A percentile compares a stretch with the other conserved stretches of the same genome.
Evolutionary conservation across 2,888 invertebrate species (phyloP).

Genomic region (Scelioninae gen. 2): DNA sequence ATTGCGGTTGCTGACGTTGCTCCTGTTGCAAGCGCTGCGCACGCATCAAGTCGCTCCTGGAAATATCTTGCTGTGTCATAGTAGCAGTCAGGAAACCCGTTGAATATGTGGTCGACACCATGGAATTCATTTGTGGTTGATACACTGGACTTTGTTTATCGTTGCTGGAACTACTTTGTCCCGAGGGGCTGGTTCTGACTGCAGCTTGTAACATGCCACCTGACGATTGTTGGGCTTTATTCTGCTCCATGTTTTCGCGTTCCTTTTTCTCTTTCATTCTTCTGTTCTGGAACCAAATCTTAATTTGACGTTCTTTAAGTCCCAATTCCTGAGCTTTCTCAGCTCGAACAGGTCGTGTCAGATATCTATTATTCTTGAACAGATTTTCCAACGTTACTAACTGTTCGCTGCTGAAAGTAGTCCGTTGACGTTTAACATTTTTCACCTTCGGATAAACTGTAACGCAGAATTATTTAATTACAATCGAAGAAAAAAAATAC

Average conservation of each 20-base stretch:
- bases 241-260: constrained; percentile 37
- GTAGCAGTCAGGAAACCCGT: not conserved
- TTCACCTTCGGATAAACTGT: constrained; percentile 38
- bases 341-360: constrained; percentile 44
- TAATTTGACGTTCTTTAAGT: constrained; percentile 49
- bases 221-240: not conserved
- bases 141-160: constrained; percentile 35
- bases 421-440: constrained; percentile 37
- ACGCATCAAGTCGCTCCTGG: constrained; percentile 9
- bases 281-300: constrained; percentile 57
- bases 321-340: constrained; percentile 49
- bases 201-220: too few relatives aligned
- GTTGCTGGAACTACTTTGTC: constrained; percentile 28
- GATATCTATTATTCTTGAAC: constrained; percentile 43
- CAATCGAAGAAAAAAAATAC: too few relatives aligned
- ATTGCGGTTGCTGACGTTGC: not conserved
- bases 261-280: constrained; percentile 55
- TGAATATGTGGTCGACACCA: not conserved
- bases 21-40: not conserved
- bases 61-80: constrained; percentile 4
- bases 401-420: constrained; percentile 52
- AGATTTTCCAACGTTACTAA: constrained; percentile 46
- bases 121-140: constrained; percentile 13
- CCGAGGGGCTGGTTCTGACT: constrained; percentile 23
- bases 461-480: constrained; percentile 19